A percentile compares a stretch with the other conserved stretches of the same genome.
phyloP scores from a whole-genome alignment of 2,888 invertebrate species.

The Yponomeuta cagnagella region DNA sequence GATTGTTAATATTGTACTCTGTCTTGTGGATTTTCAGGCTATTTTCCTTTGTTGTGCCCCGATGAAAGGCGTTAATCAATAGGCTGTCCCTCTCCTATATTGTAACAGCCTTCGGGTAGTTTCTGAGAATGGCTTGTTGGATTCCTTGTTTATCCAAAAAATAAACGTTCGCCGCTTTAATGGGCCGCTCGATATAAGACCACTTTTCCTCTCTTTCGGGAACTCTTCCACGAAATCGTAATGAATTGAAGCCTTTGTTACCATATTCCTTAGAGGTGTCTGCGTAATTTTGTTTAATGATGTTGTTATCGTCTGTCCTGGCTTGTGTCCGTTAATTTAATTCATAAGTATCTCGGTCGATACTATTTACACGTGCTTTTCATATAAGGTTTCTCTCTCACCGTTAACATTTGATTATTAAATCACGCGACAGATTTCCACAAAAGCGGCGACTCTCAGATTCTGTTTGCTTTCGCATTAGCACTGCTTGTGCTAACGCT shows the following conservation, averaged over 20 bases:
- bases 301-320: not conserved
- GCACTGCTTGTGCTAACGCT: conserved; percentile 53
- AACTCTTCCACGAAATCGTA: conserved; percentile 10
- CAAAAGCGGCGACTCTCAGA: conserved; percentile 35
- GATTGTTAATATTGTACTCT: not conserved
- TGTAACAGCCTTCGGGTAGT: conserved; percentile 41
- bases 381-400: conserved; percentile 28
- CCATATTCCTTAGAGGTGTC: not conserved
- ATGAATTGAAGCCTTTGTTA: not conserved
- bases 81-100: conserved; percentile 52
- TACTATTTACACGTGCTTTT: not conserved
- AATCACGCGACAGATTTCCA: conserved; percentile 61
- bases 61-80: conserved; percentile 60
- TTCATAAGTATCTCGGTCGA: not conserved
- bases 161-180: conserved; percentile 56
- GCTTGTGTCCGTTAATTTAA: not conserved
- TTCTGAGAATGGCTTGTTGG: conserved; percentile 55
- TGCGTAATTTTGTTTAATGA: not conserved
- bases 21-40: not conserved
- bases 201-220: conserved; percentile 58
- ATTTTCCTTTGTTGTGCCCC: conserved; percentile 10
- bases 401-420: conserved; percentile 70
- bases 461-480: conserved; percentile 57
- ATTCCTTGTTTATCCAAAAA: conserved; percentile 54
- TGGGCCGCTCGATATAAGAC: conserved; percentile 47